Evolutionary conservation across 2,113 vertebrate species (phyloP), one percentile per base, ranked within the genome.

Genomic region (Gallinago undulata): DNA sequence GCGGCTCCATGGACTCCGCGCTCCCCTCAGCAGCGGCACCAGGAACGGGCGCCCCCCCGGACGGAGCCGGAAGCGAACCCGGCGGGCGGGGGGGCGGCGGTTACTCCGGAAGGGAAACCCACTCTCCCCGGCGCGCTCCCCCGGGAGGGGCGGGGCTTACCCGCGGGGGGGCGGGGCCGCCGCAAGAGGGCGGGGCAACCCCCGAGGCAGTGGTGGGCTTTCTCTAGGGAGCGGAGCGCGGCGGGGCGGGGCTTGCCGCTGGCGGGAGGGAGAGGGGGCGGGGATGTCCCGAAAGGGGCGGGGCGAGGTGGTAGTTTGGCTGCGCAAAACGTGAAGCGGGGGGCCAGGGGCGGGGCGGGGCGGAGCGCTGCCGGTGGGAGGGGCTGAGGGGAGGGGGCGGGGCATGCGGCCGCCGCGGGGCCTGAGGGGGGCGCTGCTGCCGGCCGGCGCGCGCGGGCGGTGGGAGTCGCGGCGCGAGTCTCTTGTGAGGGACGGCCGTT

Each of bases 1-100:
- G 81, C 96, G 90, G 97, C 97, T 97, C 95, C 98, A 97, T 97
- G 96, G 94, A 94, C 92, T 94, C 97, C 95, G 86, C 93, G 82
- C 90, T 91, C 89, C 73, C 85, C 96, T 92, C 91, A 88, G 90
- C 95, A 74, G 92, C 78, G 35, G 87, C 89, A 88, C 96, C 96
- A 88, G 74, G 72, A 89, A 95, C 89, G 94, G 86, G 87, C 17
- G 17, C 59, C 77, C 79, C 93, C 88, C 94, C 88, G 76, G 75
- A 81, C 79, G 41, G 48, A 72, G 89, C 91, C 91, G 93, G 95
- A 97, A 93, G 89, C 94, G 77, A 96, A 94, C 94, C 96, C 91
- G 48, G 51, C 60, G 9, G 48, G 43, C 19, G 70, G 68, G 73
- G 74, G 82, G 76, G 69, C 84, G 5, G 22, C 17, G 23, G 24